Base-by-base conservation (phyloP, 2,888 invertebrate genomes). In the Epistrophe eligans region DNA sequence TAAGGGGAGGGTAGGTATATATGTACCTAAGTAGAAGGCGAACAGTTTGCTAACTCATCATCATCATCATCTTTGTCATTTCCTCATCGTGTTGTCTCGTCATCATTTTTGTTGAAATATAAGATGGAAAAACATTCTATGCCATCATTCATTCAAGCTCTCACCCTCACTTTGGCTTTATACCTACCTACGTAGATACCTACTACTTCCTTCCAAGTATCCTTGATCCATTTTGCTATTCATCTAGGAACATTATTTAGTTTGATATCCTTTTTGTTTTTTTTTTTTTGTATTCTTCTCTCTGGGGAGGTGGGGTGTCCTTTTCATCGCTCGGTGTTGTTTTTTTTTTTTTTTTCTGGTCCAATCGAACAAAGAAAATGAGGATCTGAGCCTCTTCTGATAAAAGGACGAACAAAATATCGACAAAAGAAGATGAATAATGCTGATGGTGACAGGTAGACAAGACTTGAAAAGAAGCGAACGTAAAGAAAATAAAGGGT, bases 371-470 rank as follows among this genome's bases (percentile, higher is more conserved):
- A 83, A 83, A 60, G 66, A 60, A 50, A 67, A 40, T 70, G 40
- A 52, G 7, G 62, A 43, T 62, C 58, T 58, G 67, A 38, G 67
- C 58, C 66, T 71, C 24, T 43, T 38, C 24, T 50, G 50, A 43
- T 28, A 60, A 67, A 52, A 70, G 40, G 32, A 73, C 48, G 71
- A 73, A 58, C 35, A 64, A 62, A 60, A 74, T 76, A 80, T 73
- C 72, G 70, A 70, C 70, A 60, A 57, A 70, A 64, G 45, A 45
- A 66, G 55, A 77, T 77, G 72, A 81, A 85, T 81, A 81, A 81
- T 81, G 73, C 77, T 81, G 81, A 85, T 77, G 81, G 81, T 85
- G 84, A 81, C 84, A 81, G 84, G 84, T 77, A 85, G 84, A 84
- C 77, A 70, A 73, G 48, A 60, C 55, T 50, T 11, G 50, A 67